Percentiles rank a stretch among this genome's conserved stretches.
Conservation (phyloP, 2,888 invertebrate species). For the Ornithoptera alexandrae region DNA sequence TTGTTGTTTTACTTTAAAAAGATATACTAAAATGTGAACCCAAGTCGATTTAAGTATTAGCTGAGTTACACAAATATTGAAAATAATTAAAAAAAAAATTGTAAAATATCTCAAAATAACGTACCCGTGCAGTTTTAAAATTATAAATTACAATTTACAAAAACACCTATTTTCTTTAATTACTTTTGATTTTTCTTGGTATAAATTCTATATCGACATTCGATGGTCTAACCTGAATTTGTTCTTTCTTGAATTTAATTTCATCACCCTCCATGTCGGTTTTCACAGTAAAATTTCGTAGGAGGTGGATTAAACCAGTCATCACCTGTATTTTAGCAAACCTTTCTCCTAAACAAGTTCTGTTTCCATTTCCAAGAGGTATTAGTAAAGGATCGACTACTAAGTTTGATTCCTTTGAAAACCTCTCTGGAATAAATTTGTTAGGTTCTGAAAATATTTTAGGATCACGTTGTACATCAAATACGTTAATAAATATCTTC, state of each 20-base stretch:
- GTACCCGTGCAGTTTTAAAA: too few species aligned
- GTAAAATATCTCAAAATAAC: too few species aligned
- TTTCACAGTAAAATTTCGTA: conserved; percentile 2
- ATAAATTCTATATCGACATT: background rate
- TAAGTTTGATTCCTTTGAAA: background rate
- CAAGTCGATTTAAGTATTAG: too few species aligned
- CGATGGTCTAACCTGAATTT: background rate
- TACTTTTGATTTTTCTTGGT: background rate
- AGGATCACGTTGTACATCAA: conserved; percentile 1
- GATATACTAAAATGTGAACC: too few species aligned
- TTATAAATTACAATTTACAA: too few species aligned
- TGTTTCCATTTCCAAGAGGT: conserved; percentile 1
- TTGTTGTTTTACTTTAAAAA: too few species aligned
- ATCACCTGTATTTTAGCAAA: background rate
- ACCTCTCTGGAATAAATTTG: conserved; percentile 6
- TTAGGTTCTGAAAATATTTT: background rate
- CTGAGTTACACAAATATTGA: too few species aligned
- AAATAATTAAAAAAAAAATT: too few species aligned
- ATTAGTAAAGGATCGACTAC: background rate
- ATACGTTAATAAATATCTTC: background rate
- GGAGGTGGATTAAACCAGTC: background rate
- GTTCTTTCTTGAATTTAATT: conserved; percentile 6
- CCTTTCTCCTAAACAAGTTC: conserved; percentile 5
- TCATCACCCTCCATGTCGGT: background rate
- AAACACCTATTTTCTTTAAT: background rate